Percentiles rank a stretch among this genome's conserved stretches.
These are phyloP conservation scores for Drosophila insularis DNA, from an alignment of 1,140 invertebrate genomes.

Conservation along the genomic window DNA sequence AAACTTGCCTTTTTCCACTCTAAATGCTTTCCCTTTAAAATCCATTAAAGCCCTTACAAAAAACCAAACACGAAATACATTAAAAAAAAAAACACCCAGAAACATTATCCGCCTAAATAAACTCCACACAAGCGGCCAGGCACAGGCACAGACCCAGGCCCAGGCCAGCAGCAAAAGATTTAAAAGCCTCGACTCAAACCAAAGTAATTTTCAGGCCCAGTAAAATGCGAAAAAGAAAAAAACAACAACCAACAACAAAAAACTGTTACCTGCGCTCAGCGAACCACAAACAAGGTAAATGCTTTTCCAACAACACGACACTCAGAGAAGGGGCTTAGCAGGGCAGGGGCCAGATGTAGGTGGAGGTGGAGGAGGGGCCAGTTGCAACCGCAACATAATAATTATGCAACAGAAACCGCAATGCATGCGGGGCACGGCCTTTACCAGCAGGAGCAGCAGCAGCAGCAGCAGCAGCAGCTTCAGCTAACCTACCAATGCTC, in stretches of 20 bases:
- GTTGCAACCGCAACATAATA: conserved; percentile 75
- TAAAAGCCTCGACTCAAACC: conserved; percentile 50
- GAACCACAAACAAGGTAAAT: conserved; percentile 78
- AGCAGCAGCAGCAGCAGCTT: neutral
- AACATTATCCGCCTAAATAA: conserved; percentile 61
- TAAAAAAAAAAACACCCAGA: conserved; percentile 19
- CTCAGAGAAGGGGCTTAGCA: conserved; percentile 24
- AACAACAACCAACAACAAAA: conserved; percentile 28
- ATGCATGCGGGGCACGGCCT: conserved; percentile 66
- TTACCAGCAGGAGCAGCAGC: neutral
- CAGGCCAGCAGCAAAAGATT: conserved; percentile 39
- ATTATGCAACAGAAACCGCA: conserved; percentile 80
- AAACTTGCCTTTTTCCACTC: neutral
- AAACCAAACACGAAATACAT: neutral
- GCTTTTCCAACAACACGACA: conserved; percentile 68
- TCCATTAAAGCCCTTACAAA: conserved; percentile 25
- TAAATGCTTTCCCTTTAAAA: conserved; percentile 47
- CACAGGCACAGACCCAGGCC: no score
- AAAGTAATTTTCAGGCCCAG: conserved; percentile 69
- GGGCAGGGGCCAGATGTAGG: neutral
- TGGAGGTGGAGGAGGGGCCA: conserved; percentile 15
- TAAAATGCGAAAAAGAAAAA: conserved; percentile 1
- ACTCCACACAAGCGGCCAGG: conserved; percentile 33
- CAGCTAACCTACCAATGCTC: neutral
- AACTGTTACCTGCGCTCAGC: conserved; percentile 66